Evolutionary conservation across 2,797 vertebrate genomes (phyloP), one percentile per base, ranked within the genome.

Genomic region (Microcaecilia unicolor): DNA sequence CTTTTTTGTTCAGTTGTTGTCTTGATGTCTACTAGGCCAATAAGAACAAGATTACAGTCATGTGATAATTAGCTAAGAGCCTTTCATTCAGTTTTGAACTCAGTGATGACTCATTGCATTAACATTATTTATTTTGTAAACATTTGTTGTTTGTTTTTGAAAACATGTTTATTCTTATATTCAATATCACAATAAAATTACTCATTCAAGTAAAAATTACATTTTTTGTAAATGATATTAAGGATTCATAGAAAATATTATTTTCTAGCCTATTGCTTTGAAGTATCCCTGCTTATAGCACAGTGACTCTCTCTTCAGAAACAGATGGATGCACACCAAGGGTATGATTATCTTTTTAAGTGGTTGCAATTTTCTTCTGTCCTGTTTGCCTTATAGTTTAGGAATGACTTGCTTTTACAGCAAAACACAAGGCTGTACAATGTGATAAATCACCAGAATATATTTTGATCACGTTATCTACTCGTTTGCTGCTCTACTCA

Each of bases 271-370:
- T 54, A 46, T 39, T 55, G 52, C 64, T 4, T 24, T 68, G 64
- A 75, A 77, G 62, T 58, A 1, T 55, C 51, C 48, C 59, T 25
- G 3, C 60, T 54, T 20, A 8, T 55, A 20, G 36, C 36, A 43
- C 15, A 48, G 58, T 41, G 27, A 57, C 43, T 53, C 61, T 8
- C 58, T 64, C 61, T 59, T 70, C 63, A 22, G 55, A 76, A 76
- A 62, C 54, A 64, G 74, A 80, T 72, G 75, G 74, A 71, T 74
- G 51, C 52, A 36, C 68, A 77, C 72, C 49, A 71, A 56, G 31
- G 31, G 45, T 34, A 64, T 78, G 77, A 81, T 83, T 80, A 77
- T 83, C 74, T 78, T 76, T 66, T 67, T 52, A 74, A 70, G 58
- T 55, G n/a, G 57, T 51, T 21, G 55, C 72, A 67, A 72, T 78